phyloP scores from a whole-genome alignment of 2,797 vertebrate species.

The Enteromius fasciolatus region DNA sequence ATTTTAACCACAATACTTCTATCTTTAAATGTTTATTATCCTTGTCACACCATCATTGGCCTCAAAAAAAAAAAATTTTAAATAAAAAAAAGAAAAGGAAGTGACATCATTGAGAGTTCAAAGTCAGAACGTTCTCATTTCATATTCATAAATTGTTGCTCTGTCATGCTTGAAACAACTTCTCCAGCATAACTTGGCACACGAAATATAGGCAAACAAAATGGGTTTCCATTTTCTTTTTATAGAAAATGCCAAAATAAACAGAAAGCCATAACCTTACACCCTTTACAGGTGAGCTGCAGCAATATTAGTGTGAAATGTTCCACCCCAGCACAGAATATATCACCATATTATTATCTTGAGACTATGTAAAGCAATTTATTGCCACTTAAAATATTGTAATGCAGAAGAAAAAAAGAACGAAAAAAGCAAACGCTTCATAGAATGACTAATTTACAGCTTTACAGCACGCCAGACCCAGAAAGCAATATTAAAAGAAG shows the following conservation, averaged over 20 bases:
- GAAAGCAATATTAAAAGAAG: constrained; percentile 4
- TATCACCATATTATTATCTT: neutral
- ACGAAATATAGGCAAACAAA: neutral
- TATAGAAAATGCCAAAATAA: constrained; percentile 1
- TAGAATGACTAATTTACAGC: neutral
- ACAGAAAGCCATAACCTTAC: neutral
- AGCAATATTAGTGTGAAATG: neutral
- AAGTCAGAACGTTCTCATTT: neutral
- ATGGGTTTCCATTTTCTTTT: neutral
- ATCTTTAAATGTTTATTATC: neutral
- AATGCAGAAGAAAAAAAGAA: neutral
- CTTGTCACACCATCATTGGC: neutral
- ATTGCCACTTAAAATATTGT: neutral
- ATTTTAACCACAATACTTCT: neutral
- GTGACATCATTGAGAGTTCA: constrained; percentile 1
- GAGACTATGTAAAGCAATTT: neutral
- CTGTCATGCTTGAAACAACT: neutral
- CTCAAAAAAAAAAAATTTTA: neutral
- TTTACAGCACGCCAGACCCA: neutral
- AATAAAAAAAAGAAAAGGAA: neutral
- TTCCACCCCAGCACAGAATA: constrained; percentile 1
- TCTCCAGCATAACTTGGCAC: constrained; percentile 1
- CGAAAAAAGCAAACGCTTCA: neutral
- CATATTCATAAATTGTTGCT: constrained; percentile 8
- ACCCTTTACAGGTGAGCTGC: neutral